Percentiles rank a stretch among this genome's conserved stretches.
Evolutionary conservation across 2,113 vertebrate genomes (phyloP).

Genomic region (Prinia subflava): DNA sequence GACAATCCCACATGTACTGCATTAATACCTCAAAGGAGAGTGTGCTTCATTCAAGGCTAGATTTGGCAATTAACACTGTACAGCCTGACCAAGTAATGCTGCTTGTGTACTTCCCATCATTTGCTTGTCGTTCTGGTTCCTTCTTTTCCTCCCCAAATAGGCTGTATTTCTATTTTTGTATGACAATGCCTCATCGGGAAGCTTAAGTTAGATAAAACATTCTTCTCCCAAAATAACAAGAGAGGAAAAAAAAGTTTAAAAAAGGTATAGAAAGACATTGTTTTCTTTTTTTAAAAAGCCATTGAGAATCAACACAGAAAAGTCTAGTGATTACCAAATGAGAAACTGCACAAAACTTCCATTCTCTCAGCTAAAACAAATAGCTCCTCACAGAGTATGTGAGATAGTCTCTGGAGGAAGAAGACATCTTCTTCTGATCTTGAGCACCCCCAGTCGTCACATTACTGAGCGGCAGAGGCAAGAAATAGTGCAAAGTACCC

Average conservation of each 20-base stretch:
- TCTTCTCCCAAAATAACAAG: background rate
- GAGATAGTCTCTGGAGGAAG: conserved; percentile 7
- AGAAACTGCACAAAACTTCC: conserved; percentile 3
- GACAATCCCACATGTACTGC: background rate
- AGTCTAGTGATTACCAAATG: background rate
- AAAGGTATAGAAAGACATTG: background rate
- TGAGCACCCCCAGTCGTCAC: conserved; percentile 53
- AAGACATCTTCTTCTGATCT: conserved; percentile 36
- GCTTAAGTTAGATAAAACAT: background rate
- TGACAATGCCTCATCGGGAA: background rate
- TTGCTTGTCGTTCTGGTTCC: background rate
- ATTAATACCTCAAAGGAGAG: background rate
- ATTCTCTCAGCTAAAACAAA: conserved; percentile 33
- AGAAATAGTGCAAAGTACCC: background rate
- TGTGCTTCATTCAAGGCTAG: background rate
- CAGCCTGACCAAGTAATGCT: background rate
- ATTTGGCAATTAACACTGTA: background rate
- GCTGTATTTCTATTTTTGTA: background rate
- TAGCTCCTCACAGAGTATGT: background rate
- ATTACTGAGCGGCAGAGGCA: conserved; percentile 14
- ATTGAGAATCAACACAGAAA: background rate
- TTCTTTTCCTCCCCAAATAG: background rate
- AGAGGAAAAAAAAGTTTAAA: background rate
- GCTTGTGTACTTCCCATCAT: background rate
- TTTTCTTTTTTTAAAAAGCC: background rate